Percentiles rank a stretch among this genome's conserved stretches.
Conservation (phyloP, 1,140 invertebrate genomes). For the Drosophila suzukii region DNA sequence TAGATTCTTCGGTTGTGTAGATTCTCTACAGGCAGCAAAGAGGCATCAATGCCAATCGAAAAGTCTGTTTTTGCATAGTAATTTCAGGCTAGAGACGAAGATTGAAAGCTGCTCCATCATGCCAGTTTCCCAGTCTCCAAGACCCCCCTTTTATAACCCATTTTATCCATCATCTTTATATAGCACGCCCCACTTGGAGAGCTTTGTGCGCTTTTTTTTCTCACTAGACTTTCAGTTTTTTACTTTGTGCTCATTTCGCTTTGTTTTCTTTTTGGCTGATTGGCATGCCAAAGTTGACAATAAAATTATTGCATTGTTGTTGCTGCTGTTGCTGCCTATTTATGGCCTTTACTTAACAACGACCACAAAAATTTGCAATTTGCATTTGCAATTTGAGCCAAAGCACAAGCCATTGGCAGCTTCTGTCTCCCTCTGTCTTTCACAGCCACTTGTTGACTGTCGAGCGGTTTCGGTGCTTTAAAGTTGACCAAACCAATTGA, state of each 20-base stretch:
- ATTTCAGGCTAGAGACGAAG: conserved; percentile 35
- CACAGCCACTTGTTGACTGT: conserved; percentile 39
- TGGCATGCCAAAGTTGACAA: conserved; percentile 72
- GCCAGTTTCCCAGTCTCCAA: neutral
- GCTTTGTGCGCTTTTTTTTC: conserved; percentile 30
- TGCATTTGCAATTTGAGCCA: conserved; percentile 76
- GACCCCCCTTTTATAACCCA: neutral
- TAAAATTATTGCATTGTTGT: conserved; percentile 69
- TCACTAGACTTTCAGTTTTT: conserved; percentile 54
- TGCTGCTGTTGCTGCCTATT: conserved; percentile 56
- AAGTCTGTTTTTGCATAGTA: conserved; percentile 32
- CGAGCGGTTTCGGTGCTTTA: conserved; percentile 32
- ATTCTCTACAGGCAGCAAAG: conserved; percentile 18
- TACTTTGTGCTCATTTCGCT: conserved; percentile 16
- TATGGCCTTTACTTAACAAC: conserved; percentile 78
- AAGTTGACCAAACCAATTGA: conserved; percentile 60
- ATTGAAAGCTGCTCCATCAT: conserved; percentile 50
- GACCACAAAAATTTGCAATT: conserved; percentile 80
- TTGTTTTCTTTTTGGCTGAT: conserved; percentile 35
- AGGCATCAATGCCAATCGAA: conserved; percentile 60
- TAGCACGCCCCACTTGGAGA: conserved; percentile 25
- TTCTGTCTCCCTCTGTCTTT: conserved; percentile 7
- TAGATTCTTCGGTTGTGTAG: conserved; percentile 16
- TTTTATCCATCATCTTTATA: conserved; percentile 12
- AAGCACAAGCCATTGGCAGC: conserved; percentile 30